Percentiles rank a stretch among this genome's conserved stretches.
Conservation (phyloP, 2,797 vertebrate genomes). For the Poecilia wingei region DNA sequence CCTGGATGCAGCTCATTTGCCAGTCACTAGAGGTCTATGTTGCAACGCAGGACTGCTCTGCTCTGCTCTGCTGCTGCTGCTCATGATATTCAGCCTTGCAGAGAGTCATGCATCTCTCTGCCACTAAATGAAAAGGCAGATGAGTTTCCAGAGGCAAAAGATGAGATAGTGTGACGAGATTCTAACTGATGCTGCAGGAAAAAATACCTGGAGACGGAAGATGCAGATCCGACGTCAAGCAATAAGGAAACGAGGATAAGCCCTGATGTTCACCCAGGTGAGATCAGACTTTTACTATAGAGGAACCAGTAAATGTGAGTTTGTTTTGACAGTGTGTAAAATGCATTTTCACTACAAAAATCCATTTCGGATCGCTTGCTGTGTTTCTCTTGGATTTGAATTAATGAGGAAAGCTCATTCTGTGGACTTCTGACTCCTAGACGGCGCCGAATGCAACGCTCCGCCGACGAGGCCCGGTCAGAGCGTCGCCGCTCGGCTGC, state of each 20-base stretch:
- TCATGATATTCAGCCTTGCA: constrained; percentile 11
- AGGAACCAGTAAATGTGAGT: background rate
- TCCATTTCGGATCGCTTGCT: background rate
- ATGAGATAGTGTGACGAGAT: constrained; percentile 25
- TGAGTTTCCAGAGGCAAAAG: constrained; percentile 1
- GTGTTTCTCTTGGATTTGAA: background rate
- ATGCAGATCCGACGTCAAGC: constrained; percentile 41
- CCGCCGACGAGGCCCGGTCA: constrained; percentile 53
- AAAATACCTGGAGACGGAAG: constrained; percentile 77
- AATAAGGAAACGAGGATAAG: constrained; percentile 68
- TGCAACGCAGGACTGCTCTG: constrained; percentile 39
- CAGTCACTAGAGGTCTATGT: constrained; percentile 74
- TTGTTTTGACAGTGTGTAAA: background rate
- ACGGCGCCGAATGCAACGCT: constrained; percentile 60
- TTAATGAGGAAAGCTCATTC: background rate
- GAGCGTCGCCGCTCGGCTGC: constrained; percentile 66
- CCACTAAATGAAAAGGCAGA: constrained; percentile 4
- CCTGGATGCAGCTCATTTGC: constrained; percentile 45
- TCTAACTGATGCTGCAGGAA: constrained; percentile 61
- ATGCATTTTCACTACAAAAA: background rate
- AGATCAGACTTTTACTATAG: constrained; percentile 9
- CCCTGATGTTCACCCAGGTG: constrained; percentile 71
- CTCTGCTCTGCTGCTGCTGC: constrained; percentile 2
- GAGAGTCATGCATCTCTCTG: constrained; percentile 9
- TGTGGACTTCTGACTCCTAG: constrained; percentile 34